Conservation (phyloP, 2,113 vertebrate genomes). For the Thalassarche chlororhynchos region DNA sequence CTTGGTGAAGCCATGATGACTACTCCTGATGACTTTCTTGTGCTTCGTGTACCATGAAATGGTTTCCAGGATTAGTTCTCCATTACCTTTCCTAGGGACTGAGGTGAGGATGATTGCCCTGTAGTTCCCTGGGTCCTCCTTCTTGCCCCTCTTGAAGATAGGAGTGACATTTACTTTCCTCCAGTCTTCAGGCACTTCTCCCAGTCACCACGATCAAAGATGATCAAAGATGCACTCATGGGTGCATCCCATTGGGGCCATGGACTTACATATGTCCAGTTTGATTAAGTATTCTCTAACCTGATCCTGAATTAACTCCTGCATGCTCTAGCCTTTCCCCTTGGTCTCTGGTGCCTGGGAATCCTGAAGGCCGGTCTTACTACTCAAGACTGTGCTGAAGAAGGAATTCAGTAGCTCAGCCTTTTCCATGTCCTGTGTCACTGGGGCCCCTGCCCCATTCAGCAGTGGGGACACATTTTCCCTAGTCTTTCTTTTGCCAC, state of each 20-base stretch:
- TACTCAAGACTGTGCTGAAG: neutral
- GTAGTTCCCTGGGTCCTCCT: neutral
- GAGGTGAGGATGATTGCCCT: neutral
- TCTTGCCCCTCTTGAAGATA: neutral
- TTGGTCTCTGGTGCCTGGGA: neutral
- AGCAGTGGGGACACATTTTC: neutral
- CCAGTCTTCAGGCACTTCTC: neutral
- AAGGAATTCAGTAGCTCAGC: neutral
- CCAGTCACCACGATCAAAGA: neutral
- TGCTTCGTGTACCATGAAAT: neutral
- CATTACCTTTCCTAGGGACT: neutral
- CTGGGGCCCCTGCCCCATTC: no score
- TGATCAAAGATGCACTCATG: neutral
- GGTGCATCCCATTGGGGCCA: neutral
- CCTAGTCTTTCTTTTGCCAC: neutral
- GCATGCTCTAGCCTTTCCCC: neutral
- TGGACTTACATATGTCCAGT: neutral
- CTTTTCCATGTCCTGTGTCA: neutral
- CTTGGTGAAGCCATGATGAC: accelerated
- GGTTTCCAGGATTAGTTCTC: neutral
- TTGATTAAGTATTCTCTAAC: neutral
- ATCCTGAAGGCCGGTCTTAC: neutral
- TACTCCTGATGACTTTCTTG: neutral
- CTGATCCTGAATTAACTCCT: neutral
- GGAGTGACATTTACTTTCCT: neutral